These are phyloP conservation scores for Parasteatoda tepidariorum DNA, from an alignment of 1,140 invertebrate genomes.

Conservation along the genomic window DNA sequence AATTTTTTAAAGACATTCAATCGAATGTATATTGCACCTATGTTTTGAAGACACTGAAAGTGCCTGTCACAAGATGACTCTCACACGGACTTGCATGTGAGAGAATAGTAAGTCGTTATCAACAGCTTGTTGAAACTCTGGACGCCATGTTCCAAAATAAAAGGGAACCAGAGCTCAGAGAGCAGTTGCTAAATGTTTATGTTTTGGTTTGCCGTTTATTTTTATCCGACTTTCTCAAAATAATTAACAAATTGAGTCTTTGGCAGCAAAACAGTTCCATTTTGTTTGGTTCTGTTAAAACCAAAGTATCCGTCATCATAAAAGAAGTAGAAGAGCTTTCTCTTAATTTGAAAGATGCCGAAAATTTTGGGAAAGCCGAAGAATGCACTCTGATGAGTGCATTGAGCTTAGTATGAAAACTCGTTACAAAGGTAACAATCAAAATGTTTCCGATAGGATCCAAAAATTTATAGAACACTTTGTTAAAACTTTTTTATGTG, in stretches of 20 bases:
- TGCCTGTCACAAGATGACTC: background rate
- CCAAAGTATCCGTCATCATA: background rate
- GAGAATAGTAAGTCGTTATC: background rate
- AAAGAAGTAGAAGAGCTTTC: background rate
- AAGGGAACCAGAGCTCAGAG: background rate
- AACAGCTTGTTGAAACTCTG: slow-evolving; percentile 1
- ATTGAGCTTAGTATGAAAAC: background rate
- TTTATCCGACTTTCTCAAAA: background rate
- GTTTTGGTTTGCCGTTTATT: background rate
- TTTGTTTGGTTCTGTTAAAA: no score
- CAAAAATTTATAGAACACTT: no score
- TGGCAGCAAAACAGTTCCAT: background rate
- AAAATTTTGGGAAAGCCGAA: background rate
- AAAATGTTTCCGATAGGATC: no score
- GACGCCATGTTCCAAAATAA: background rate
- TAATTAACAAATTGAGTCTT: background rate
- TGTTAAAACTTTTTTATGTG: no score
- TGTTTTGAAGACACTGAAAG: background rate
- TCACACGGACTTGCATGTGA: background rate
- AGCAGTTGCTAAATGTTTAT: background rate
- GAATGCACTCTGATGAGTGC: background rate
- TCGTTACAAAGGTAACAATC: background rate
- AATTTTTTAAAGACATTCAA: slow-evolving; percentile 2
- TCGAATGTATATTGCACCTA: background rate
- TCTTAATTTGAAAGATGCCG: no score